These are phyloP conservation scores for Cyclina sinensis DNA, from an alignment of 1,140 invertebrate species.

Conservation along the genomic window DNA sequence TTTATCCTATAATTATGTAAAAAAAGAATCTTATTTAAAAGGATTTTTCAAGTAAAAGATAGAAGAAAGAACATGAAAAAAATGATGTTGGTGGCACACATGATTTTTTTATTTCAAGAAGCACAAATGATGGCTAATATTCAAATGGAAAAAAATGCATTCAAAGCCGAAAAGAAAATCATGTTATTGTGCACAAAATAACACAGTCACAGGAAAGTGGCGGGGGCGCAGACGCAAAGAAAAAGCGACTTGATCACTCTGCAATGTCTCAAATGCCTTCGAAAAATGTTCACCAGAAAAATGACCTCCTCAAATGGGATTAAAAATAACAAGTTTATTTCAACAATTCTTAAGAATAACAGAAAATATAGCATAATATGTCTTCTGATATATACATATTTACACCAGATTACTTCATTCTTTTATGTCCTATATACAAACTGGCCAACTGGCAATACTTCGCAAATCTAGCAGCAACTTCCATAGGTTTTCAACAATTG, in stretches of 20 bases:
- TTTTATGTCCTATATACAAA: slow-evolving; percentile 31
- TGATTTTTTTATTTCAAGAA: too few relatives aligned
- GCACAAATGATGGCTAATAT: too few relatives aligned
- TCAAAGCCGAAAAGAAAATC: not conserved
- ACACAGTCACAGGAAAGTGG: not conserved
- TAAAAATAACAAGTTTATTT: slow-evolving; percentile 7
- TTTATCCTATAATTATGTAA: too few relatives aligned
- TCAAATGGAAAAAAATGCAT: not conserved
- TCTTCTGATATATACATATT: slow-evolving; percentile 43
- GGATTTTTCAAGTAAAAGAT: too few relatives aligned
- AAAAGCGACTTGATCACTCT: not conserved
- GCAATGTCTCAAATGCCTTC: slow-evolving; percentile 18
- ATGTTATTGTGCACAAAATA: not conserved
- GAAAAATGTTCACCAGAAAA: slow-evolving; percentile 51
- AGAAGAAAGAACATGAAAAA: too few relatives aligned
- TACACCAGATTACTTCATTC: not conserved
- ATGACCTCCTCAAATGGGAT: slow-evolving; percentile 27
- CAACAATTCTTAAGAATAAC: slow-evolving; percentile 39
- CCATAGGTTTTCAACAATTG: too few relatives aligned
- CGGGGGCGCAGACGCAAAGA: not conserved
- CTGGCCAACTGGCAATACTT: slow-evolving; percentile 28
- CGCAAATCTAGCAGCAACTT: not conserved
- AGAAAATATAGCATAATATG: slow-evolving; percentile 45
- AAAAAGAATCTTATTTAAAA: too few relatives aligned
- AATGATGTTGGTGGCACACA: too few relatives aligned